A percentile compares a stretch with the other conserved stretches of the same genome.
Evolutionary conservation across 2,113 vertebrate genomes (phyloP).

Genomic region (Platichthys stellatus): DNA sequence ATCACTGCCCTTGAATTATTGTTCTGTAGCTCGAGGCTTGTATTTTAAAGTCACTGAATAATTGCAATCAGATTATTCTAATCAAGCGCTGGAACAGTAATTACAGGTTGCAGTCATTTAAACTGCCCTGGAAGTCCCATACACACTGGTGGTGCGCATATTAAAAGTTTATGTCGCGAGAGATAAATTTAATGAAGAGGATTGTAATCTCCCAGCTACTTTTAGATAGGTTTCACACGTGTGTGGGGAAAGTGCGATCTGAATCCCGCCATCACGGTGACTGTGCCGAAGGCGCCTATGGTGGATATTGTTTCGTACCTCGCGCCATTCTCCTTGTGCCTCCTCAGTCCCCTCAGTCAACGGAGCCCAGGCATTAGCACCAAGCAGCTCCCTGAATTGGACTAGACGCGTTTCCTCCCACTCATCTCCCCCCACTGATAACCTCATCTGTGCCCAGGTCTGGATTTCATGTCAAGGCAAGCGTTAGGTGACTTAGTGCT

Average conservation of each 20-base stretch:
- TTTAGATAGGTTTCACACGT: constrained; percentile 74
- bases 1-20: constrained; percentile 99
- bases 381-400: constrained; percentile 61
- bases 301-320: constrained; percentile 36
- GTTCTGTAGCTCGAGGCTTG: constrained; percentile 98
- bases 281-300: constrained; percentile 28
- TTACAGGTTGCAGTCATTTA: constrained; percentile 99
- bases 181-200: constrained; percentile 99
- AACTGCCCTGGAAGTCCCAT: constrained; percentile 93
- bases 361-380: constrained; percentile 41
- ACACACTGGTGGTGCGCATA: constrained; percentile 91
- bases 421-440: constrained; percentile 64
- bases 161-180: constrained; percentile 98
- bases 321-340: constrained; percentile 50
- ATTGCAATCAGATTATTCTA: constrained; percentile 99
- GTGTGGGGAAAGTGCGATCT: constrained; percentile 26
- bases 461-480: constrained; percentile 81
- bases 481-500: constrained; percentile 81
- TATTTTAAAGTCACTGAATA: constrained; percentile 99
- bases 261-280: constrained; percentile 14
- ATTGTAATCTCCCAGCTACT: constrained; percentile 88
- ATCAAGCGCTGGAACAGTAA: constrained; percentile 99
- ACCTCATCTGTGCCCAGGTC: constrained; percentile 79
- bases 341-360: constrained; percentile 45
- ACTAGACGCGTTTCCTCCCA: constrained; percentile 73